Conservation (phyloP, 2,113 vertebrate genomes). For the Butorides virescens region DNA sequence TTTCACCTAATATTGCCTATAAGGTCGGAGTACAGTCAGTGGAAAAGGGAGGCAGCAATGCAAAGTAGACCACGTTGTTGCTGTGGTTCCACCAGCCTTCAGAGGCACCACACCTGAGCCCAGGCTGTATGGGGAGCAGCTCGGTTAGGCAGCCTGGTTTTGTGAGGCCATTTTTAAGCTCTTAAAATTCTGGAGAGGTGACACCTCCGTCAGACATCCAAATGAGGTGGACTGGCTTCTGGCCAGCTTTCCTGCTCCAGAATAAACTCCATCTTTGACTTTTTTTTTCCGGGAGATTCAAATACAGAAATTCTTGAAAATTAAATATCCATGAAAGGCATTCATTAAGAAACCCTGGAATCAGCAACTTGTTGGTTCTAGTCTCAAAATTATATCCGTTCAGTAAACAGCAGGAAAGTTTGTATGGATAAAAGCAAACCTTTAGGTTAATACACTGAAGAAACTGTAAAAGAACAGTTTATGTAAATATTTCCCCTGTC, state of each 20-base stretch:
- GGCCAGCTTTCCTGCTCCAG: constrained; percentile 20
- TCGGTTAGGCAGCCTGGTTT: neutral
- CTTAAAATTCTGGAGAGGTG: neutral
- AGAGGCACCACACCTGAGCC: neutral
- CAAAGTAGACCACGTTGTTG: rapidly evolving
- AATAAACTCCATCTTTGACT: constrained; percentile 17
- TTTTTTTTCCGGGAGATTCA: neutral
- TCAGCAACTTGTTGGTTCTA: constrained; percentile 7
- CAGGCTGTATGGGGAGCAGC: rapidly evolving
- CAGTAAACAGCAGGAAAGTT: constrained; percentile 5
- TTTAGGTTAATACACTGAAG: constrained; percentile 9
- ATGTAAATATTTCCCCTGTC: neutral
- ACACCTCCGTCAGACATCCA: neutral
- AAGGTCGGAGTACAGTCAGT: rapidly evolving
- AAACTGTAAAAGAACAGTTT: constrained; percentile 22
- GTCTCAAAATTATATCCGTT: neutral
- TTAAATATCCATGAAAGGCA: constrained; percentile 11
- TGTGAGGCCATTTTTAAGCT: neutral
- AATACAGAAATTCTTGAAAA: constrained; percentile 25
- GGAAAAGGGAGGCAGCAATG: neutral
- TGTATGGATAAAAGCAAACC: neutral
- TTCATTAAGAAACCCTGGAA: constrained; percentile 36
- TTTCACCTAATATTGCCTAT: neutral
- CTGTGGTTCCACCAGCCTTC: neutral
- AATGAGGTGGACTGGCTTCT: constrained; percentile 36